phyloP scores from a whole-genome alignment of 1,140 invertebrate genomes.

The Temnothorax longispinosus region DNA sequence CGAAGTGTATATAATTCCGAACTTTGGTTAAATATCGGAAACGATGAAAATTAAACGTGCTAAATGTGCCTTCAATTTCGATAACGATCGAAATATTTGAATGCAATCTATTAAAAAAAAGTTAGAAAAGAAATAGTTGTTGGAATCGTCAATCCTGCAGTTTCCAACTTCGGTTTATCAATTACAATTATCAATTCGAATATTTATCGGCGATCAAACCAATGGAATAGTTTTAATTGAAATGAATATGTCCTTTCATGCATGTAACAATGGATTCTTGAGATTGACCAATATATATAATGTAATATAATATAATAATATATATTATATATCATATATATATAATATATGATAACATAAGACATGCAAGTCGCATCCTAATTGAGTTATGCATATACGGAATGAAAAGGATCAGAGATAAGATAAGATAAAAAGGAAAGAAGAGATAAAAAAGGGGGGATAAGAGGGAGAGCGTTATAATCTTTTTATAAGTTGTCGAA shows the following conservation, averaged over 20 bases:
- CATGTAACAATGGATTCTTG: background rate
- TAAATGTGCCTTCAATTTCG: background rate
- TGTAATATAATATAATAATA: background rate
- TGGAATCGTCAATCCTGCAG: background rate
- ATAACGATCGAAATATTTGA: background rate
- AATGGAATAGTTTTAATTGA: too few species aligned
- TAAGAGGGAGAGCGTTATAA: slow-evolving; percentile 29
- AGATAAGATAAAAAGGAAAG: background rate
- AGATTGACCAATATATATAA: background rate
- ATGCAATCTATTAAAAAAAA: background rate
- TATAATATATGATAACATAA: background rate
- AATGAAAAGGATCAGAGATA: slow-evolving; percentile 3
- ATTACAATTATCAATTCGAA: too few species aligned
- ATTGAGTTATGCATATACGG: background rate
- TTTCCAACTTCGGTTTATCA: background rate
- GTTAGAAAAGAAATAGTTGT: background rate
- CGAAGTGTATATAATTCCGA: background rate
- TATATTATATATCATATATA: background rate
- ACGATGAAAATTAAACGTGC: background rate
- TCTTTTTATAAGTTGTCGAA: slow-evolving; percentile 11
- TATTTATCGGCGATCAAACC: too few species aligned
- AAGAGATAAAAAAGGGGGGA: background rate
- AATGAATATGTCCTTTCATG: background rate
- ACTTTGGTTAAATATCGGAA: background rate
- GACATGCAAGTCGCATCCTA: background rate